These are phyloP conservation scores for Phrynocephalus guinanensis DNA, from an alignment of 2,797 vertebrate genomes.

Conservation along the genomic window DNA sequence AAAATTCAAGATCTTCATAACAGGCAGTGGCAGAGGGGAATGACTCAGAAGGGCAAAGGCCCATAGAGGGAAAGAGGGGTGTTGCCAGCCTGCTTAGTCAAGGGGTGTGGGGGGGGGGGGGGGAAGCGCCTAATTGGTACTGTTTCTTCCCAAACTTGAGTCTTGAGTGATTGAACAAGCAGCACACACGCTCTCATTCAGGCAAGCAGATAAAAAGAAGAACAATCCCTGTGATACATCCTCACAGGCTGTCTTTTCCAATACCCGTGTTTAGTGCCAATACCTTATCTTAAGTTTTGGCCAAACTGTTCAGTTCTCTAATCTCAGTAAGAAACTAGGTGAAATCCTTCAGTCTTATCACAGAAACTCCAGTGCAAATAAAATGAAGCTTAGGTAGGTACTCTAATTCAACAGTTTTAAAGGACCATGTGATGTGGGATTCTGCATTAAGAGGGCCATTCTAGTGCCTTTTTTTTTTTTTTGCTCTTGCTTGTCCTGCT, in stretches of 20 bases:
- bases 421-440: background rate
- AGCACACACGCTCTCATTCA: background rate
- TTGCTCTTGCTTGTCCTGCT: constrained; percentile 16
- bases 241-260: background rate
- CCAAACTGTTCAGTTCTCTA: constrained; percentile 20
- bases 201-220: background rate
- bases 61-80: background rate
- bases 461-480: constrained; percentile 1
- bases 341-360: background rate
- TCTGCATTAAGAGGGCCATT: background rate
- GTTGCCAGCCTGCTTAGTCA: background rate
- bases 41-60: background rate
- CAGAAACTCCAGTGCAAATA: constrained; percentile 22
- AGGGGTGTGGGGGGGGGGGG: background rate
- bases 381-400: background rate
- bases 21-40: no score
- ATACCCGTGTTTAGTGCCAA: constrained; percentile 1
- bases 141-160: background rate
- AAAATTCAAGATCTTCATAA: background rate
- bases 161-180: background rate
- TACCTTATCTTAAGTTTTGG: constrained; percentile 33
- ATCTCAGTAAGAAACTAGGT: constrained; percentile 30
- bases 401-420: background rate
- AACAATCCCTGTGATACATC: constrained; percentile 10
- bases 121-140: background rate